These are phyloP conservation scores for Pseudorhiza aurosa DNA, from an alignment of 30 jellyfish, hydroid and myxozoan species.

Conservation along the genomic window DNA sequence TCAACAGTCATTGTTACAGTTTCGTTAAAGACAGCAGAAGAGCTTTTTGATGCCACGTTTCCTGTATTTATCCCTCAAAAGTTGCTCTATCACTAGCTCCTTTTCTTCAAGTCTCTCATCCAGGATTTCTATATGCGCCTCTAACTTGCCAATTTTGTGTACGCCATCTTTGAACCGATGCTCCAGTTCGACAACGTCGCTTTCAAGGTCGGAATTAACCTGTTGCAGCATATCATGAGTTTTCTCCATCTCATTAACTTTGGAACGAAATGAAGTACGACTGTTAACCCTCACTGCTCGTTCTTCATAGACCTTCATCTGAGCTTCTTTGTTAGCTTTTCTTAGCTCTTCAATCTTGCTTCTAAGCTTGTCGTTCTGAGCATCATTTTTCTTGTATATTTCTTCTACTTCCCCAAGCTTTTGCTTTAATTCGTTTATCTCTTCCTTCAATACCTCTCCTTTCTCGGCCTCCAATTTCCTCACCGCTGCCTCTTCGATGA, in stretches of 20 bases:
- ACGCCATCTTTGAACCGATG: neutral
- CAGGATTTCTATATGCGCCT: neutral
- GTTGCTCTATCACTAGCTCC: neutral
- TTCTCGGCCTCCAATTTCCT: neutral
- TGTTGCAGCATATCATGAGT: neutral
- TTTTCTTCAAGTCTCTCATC: neutral
- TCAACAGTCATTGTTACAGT: too few relatives aligned
- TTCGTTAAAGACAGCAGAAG: neutral
- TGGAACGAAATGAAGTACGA: neutral
- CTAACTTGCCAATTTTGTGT: neutral
- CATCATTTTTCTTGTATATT: neutral
- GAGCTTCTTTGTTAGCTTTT: neutral
- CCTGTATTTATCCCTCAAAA: neutral
- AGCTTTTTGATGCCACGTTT: neutral
- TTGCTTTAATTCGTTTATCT: neutral
- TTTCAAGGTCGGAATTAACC: neutral
- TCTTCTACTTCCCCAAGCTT: neutral
- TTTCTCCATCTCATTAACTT: neutral
- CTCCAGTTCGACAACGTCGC: neutral
- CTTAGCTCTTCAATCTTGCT: neutral
- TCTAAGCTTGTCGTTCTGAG: neutral
- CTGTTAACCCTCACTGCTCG: neutral
- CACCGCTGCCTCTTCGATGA: neutral
- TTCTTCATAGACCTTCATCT: neutral
- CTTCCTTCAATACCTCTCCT: constrained; percentile 2